Evolutionary conservation across 2,113 vertebrate species (phyloP).

Genomic region (Anarhynchus alexandrinus): DNA sequence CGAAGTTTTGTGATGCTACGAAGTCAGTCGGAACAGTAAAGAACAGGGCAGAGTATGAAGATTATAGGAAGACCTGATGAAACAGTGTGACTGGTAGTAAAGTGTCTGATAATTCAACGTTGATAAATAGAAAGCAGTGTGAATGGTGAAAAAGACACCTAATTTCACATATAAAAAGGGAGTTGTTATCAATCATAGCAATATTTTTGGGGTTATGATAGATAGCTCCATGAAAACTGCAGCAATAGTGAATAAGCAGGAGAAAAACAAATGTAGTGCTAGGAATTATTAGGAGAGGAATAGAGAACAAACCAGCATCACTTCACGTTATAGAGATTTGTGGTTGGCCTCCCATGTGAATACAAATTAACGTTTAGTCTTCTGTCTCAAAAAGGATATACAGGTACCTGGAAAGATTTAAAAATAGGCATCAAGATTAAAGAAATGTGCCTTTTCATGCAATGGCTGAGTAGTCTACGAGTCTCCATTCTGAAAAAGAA

Average conservation of each 20-base stretch:
- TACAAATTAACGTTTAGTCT: not conserved
- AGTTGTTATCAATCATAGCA: not conserved
- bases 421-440: not conserved
- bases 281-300: not conserved
- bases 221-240: not conserved
- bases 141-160: not conserved
- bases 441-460: not conserved
- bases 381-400: rapidly evolving
- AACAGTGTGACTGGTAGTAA: not conserved
- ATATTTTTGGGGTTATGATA: not conserved
- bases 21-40: not conserved
- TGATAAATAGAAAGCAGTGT: not conserved
- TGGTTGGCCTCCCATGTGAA: too few relatives aligned
- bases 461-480: not conserved
- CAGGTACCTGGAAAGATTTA: not conserved
- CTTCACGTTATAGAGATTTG: not conserved
- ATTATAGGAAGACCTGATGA: not conserved
- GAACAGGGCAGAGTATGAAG: not conserved
- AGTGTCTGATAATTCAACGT: not conserved
- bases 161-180: not conserved
- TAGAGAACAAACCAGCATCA: not conserved
- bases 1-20: not conserved
- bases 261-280: not conserved
- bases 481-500: not conserved
- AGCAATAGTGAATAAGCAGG: not conserved